These are phyloP conservation scores for Piliocolobus tephrosceles DNA, from an alignment of 2,113 vertebrate species.

Conservation along the genomic window DNA sequence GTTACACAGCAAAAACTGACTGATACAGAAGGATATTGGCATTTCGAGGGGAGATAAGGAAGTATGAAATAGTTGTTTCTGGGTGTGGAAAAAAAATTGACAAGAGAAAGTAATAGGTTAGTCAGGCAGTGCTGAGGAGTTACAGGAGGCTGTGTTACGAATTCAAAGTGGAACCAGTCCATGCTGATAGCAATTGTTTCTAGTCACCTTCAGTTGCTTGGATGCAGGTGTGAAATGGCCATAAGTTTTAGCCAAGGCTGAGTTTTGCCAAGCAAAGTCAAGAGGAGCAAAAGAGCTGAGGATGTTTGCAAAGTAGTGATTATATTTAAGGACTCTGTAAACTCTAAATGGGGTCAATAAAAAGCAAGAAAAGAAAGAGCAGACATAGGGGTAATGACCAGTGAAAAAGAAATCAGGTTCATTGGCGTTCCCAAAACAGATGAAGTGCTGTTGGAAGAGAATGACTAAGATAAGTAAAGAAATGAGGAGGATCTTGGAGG, in stretches of 20 bases:
- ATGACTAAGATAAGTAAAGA: background rate
- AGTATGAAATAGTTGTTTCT: background rate
- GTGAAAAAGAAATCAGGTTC: background rate
- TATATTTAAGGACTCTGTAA: background rate
- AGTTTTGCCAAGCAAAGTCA: background rate
- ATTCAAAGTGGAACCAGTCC: background rate
- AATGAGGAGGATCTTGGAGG: background rate
- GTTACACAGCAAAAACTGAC: background rate
- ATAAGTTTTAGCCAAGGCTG: background rate
- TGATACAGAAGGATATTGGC: too few relatives aligned
- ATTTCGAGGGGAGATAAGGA: too few relatives aligned
- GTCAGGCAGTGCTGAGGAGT: background rate
- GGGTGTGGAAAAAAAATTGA: background rate
- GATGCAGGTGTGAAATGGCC: background rate
- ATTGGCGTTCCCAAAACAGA: rapidly evolving
- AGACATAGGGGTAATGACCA: background rate
- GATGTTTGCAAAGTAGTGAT: background rate
- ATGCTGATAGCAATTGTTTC: background rate
- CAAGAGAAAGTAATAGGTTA: background rate
- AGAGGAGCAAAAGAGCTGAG: background rate
- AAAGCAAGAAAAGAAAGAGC: background rate
- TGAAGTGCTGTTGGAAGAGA: background rate
- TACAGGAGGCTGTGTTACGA: background rate
- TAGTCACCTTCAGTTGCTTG: too few relatives aligned
- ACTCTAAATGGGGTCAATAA: background rate